A percentile compares a stretch with the other conserved stretches of the same genome.
phyloP scores from a whole-genome alignment of 2,888 invertebrate genomes.

The Eueremaeus valkanovi region DNA sequence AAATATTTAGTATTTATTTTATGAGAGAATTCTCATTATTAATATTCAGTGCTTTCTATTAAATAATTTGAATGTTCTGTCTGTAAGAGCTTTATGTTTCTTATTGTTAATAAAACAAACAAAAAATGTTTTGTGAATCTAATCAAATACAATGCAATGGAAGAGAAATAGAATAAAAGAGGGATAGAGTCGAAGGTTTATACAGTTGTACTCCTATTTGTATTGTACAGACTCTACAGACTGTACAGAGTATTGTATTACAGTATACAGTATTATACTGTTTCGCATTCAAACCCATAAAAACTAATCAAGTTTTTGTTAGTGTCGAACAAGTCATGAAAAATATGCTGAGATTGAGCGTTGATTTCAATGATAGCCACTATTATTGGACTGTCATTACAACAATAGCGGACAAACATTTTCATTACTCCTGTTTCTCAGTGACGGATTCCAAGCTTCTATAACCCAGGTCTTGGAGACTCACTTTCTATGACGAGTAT shows the following conservation, averaged over 20 bases:
- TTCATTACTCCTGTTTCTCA: too few relatives aligned
- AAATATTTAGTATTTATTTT: neutral
- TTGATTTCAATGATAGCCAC: neutral
- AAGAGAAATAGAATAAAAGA: neutral
- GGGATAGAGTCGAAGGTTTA: neutral
- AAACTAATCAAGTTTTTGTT: conserved; percentile 16
- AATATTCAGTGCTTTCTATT: too few relatives aligned
- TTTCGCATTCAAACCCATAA: conserved; percentile 2
- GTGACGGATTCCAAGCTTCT: too few relatives aligned
- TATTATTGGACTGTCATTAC: conserved; percentile 5
- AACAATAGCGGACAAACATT: too few relatives aligned
- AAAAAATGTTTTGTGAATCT: neutral
- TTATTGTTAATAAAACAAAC: neutral
- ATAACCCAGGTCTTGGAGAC: too few relatives aligned
- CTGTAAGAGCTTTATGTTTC: neutral
- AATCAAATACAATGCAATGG: neutral
- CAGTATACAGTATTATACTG: neutral
- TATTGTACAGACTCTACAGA: too few relatives aligned
- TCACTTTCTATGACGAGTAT: too few relatives aligned
- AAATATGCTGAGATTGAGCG: conserved; percentile 15
- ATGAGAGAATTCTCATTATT: neutral
- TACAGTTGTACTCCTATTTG: neutral
- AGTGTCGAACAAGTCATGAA: conserved; percentile 14
- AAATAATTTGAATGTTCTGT: neutral
- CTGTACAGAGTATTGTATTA: too few relatives aligned